Base-by-base conservation (phyloP, 2,888 invertebrate genomes). In the Cenopis cana region DNA sequence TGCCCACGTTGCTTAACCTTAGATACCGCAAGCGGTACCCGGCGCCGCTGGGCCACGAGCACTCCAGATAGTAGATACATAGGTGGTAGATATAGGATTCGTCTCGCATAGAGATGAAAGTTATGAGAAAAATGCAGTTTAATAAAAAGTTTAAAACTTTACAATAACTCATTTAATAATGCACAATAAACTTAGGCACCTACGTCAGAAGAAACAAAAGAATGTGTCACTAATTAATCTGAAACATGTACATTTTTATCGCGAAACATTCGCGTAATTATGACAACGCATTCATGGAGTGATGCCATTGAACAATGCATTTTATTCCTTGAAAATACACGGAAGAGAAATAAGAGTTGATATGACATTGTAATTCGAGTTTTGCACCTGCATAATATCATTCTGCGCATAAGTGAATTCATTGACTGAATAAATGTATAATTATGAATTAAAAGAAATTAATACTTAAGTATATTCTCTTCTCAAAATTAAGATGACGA, bases 361-460 rank as follows among this genome's bases (percentile, higher is more conserved):
- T 59, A 11, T 18, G 9, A 50, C 50, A 50, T 18, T 17, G 17
- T 18, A 18, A 50, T 17, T 50, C 18, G 60, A 60, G 17, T 33
- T 24, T 59, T n/a, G 20, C 60, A 60, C 60, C 60, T 60, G 60
- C 59, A 50, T n/a, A n/a, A 50, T n/a, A n/a, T 17, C 50, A n/a
- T 24, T 24, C 41, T 24, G 24, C n/a, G 24, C 24, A 60, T 24
- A 11, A 20, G 18, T 24, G 24, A 4, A 4, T 3, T 24, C 24
- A 24, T 24, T 4, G 24, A 24, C n/a, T n/a, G n/a, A n/a, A n/a
- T n/a, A n/a, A n/a, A n/a, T n/a, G n/a, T n/a, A n/a, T n/a, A n/a
- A n/a, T n/a, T n/a, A n/a, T n/a, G n/a, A n/a, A n/a, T n/a, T n/a
- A n/a, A n/a, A n/a, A n/a, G n/a, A n/a, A n/a, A n/a, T n/a, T n/a